A percentile compares a stretch with the other conserved stretches of the same genome.
Conservation (phyloP, 2,888 invertebrate genomes). For the Ochropleura plecta region DNA sequence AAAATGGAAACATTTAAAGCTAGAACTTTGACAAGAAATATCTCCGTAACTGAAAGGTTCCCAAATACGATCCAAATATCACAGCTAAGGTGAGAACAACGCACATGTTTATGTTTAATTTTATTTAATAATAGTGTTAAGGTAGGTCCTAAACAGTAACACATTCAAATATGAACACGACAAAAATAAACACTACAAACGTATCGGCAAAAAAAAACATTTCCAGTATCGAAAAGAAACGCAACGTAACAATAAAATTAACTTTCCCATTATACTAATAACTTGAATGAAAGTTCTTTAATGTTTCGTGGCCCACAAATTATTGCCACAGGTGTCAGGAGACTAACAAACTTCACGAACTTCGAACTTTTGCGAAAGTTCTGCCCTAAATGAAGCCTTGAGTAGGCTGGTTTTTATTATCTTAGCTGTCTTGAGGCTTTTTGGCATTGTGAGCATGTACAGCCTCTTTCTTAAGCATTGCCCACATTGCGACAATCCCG, state of each 20-base stretch:
- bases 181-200: not conserved
- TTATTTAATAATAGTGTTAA: too few species aligned
- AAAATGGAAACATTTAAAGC: too few species aligned
- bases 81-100: too few species aligned
- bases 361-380: constrained; percentile 45
- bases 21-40: too few species aligned
- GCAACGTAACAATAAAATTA: constrained; percentile 50
- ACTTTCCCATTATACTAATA: constrained; percentile 58
- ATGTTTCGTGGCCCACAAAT: constrained; percentile 57
- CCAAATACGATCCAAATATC: too few species aligned
- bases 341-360: constrained; percentile 53
- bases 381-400: constrained; percentile 38
- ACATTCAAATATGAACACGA: not conserved
- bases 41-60: too few species aligned
- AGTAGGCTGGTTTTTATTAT: constrained; percentile 42
- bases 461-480: constrained; percentile 6
- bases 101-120: too few species aligned
- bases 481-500: not conserved
- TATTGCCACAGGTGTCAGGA: constrained; percentile 58
- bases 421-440: constrained; percentile 2
- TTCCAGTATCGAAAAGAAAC: not conserved
- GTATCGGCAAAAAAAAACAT: constrained; percentile 18
- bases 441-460: constrained; percentile 19
- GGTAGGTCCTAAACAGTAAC: too few species aligned
- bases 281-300: constrained; percentile 46